These are phyloP conservation scores for Acanthiza pusilla DNA, from an alignment of 2,797 vertebrate species.

Conservation along the genomic window DNA sequence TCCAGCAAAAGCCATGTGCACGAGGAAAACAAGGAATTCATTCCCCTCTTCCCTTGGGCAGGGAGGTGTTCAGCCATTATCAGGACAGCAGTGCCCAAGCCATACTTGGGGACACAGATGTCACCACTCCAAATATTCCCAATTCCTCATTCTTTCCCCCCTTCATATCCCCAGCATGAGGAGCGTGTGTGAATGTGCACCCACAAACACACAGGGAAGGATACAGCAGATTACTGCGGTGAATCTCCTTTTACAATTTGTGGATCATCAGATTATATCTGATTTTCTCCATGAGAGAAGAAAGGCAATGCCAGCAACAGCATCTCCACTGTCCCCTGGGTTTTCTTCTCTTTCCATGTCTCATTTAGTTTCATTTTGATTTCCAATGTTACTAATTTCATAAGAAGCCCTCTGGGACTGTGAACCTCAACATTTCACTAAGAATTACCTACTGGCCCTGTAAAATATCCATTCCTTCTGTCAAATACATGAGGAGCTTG, in stretches of 20 bases:
- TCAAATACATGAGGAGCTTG: background rate
- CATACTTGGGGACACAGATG: background rate
- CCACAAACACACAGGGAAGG: background rate
- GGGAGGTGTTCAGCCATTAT: background rate
- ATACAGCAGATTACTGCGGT: background rate
- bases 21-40: background rate
- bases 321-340: background rate
- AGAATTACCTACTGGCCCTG: background rate
- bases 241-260: background rate
- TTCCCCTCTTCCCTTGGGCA: background rate
- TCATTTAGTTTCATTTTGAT: constrained; percentile 2
- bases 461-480: constrained; percentile 15
- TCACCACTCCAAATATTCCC: fast-evolving
- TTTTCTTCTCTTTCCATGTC: background rate
- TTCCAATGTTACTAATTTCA: constrained; percentile 1
- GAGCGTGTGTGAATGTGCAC: fast-evolving
- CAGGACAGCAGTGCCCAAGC: too few species aligned
- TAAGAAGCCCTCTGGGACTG: background rate
- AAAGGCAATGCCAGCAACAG: background rate
- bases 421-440: background rate
- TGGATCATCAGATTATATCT: background rate
- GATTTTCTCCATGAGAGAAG: background rate
- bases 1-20: fast-evolving
- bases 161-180: fast-evolving
- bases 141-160: background rate